Evolutionary conservation across 2,113 vertebrate species (phyloP).

Genomic region (Austrofundulus limnaeus): DNA sequence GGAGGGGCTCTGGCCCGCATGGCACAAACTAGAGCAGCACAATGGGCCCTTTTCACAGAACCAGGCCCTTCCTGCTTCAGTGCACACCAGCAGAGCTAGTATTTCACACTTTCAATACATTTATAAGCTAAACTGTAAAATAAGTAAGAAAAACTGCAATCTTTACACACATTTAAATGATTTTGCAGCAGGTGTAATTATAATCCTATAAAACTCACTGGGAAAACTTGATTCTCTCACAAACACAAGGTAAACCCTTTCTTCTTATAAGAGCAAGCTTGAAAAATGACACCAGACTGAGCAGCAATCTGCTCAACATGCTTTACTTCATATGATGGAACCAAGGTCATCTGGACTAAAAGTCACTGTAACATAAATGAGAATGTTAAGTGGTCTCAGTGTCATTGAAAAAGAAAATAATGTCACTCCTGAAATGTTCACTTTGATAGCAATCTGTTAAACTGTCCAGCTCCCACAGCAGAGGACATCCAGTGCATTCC

Average conservation of each 20-base stretch:
- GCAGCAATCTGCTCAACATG: not conserved
- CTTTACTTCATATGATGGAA: no score
- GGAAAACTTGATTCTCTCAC: no score
- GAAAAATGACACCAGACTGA: not conserved
- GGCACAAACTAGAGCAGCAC: conserved; percentile 78
- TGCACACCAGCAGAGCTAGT: conserved; percentile 24
- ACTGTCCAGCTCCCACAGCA: conserved; percentile 61
- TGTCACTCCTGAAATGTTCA: conserved; percentile 37
- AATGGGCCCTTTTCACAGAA: conserved; percentile 80
- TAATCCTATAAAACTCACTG: no score
- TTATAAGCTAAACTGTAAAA: conserved; percentile 16
- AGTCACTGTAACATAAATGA: not conserved
- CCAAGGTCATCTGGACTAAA: not conserved
- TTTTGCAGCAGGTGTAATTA: no score
- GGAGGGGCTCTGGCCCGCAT: conserved; percentile 86
- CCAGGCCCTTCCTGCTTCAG: conserved; percentile 50
- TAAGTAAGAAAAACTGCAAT: not conserved
- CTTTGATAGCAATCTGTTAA: conserved; percentile 62
- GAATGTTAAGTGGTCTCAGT: not conserved
- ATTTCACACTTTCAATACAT: conserved; percentile 19
- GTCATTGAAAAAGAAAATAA: conserved; percentile 12
- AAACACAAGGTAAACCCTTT: not conserved
- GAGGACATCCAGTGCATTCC: conserved; percentile 78
- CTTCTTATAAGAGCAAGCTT: not conserved
- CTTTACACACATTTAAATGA: no score